Evolutionary conservation across 2,113 vertebrate species (phyloP), one percentile per base, ranked within the genome.

Genomic region (Puntigrus tetrazona): DNA sequence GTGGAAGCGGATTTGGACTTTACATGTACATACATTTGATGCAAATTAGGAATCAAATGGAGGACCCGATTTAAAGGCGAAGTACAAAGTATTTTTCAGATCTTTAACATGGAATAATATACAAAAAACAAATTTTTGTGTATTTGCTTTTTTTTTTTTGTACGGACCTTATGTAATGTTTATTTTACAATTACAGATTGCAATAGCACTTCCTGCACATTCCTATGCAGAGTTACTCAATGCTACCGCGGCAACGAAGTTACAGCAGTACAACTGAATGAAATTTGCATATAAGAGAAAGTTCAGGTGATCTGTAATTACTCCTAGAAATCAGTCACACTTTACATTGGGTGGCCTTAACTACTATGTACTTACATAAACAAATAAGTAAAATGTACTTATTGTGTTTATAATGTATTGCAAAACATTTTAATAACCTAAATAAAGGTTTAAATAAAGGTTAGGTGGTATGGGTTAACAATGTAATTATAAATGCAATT

Each of bases 251-350:
- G 20, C 13, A 27, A 41, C 13, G 41, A 7, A 16, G 77, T 63
- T 41, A 41, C 57, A 3, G 4, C 38, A 79, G 9, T 22, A 31
- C 57, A 43, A 2, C 31, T 9, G 2, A 79, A 36, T 50, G 1
- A 75, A 29, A 63, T 79, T 79, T 63, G 77, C 77, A 63, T 63
- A 63, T 45, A 45, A 29, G 16, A 43, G 52, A 36, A 11, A 10
- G 13, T 43, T 45, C 7, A 38, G 22, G 31, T 18, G 11, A 25
- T 78, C 57, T 16, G 11, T 6, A 43, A 8, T 22, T 27, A 16
- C 38, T 63, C 13, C 10, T 1, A 18, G 55, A 61, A 59, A 63
- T 43, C n/a, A n/a, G n/a, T n/a, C n/a, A n/a, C n/a, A n/a, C n/a
- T n/a, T n/a, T n/a, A n/a, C n/a, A n/a, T n/a, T n/a, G n/a, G n/a